Conservation (phyloP, 1,140 invertebrate species). For the Zaprionus inermis region DNA sequence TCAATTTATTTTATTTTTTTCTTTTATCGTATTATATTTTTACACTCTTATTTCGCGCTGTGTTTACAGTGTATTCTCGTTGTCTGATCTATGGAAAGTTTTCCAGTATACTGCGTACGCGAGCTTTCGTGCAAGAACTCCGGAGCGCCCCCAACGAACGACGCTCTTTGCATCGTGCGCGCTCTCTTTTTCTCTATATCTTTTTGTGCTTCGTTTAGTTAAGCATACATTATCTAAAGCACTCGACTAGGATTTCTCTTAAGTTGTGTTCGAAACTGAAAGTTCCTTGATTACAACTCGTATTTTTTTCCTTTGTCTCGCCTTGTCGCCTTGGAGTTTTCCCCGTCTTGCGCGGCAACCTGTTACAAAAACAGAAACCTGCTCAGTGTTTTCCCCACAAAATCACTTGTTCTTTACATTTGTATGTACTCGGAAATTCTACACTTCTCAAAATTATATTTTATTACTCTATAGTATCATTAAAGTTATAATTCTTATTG, state of each 20-base stretch:
- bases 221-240: conserved; percentile 17
- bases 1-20: conserved; percentile 12
- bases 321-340: conserved; percentile 17
- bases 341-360: conserved; percentile 14
- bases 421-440: conserved; percentile 1
- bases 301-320: conserved; percentile 1
- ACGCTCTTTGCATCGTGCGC: neutral
- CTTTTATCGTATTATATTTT: neutral
- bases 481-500: conserved; percentile 15
- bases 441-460: neutral
- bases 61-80: neutral
- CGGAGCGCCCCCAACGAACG: neutral
- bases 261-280: conserved; percentile 30
- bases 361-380: conserved; percentile 19
- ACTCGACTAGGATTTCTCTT: conserved; percentile 16
- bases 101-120: conserved; percentile 30
- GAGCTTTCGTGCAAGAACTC: conserved; percentile 32
- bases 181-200: neutral
- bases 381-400: conserved; percentile 43
- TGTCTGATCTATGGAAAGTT: conserved; percentile 37
- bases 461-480: neutral
- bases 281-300: conserved; percentile 18
- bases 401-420: neutral
- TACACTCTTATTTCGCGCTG: conserved; percentile 7
- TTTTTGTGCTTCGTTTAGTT: neutral